Conservation (phyloP, 1,140 invertebrate genomes). For the Andrena cerasifolii region DNA sequence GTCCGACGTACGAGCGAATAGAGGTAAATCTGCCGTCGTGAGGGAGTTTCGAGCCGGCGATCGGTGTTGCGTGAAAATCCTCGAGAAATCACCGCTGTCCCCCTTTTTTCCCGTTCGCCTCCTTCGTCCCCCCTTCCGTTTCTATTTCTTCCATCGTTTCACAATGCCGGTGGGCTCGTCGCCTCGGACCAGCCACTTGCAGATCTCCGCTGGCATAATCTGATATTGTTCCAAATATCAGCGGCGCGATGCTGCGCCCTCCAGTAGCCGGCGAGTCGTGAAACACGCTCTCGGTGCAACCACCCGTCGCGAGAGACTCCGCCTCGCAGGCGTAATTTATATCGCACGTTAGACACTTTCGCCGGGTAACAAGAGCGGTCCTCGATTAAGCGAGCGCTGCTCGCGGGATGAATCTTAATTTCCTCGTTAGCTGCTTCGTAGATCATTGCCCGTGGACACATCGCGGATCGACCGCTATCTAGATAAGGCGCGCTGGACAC, state of each 20-base stretch:
- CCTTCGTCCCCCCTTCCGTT: not conserved
- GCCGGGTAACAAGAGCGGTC: not conserved
- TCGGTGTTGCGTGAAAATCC: slow-evolving; percentile 61
- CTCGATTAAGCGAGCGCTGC: too few relatives aligned
- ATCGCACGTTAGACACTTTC: slow-evolving; percentile 35
- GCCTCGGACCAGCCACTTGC: slow-evolving; percentile 3
- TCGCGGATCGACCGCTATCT: not conserved
- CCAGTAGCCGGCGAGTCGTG: slow-evolving; percentile 11
- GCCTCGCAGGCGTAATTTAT: slow-evolving; percentile 49
- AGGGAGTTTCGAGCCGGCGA: slow-evolving; percentile 34
- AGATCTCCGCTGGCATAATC: slow-evolving; percentile 3
- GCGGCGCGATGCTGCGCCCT: not conserved
- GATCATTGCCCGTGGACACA: too few relatives aligned
- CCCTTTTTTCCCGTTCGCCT: not conserved
- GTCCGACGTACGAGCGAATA: slow-evolving; percentile 25
- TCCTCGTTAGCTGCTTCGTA: too few relatives aligned
- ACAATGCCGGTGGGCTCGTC: not conserved
- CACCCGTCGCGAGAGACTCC: slow-evolving; percentile 27
- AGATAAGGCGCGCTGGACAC: too few relatives aligned
- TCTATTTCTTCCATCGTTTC: not conserved
- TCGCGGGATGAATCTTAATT: too few relatives aligned
- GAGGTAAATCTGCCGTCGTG: slow-evolving; percentile 49
- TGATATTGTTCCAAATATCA: slow-evolving; percentile 39
- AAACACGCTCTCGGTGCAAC: slow-evolving; percentile 9
- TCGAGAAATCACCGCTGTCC: slow-evolving; percentile 54